These are phyloP conservation scores for Amphilophus citrinellus DNA, from an alignment of 2,113 vertebrate genomes.

Conservation along the genomic window DNA sequence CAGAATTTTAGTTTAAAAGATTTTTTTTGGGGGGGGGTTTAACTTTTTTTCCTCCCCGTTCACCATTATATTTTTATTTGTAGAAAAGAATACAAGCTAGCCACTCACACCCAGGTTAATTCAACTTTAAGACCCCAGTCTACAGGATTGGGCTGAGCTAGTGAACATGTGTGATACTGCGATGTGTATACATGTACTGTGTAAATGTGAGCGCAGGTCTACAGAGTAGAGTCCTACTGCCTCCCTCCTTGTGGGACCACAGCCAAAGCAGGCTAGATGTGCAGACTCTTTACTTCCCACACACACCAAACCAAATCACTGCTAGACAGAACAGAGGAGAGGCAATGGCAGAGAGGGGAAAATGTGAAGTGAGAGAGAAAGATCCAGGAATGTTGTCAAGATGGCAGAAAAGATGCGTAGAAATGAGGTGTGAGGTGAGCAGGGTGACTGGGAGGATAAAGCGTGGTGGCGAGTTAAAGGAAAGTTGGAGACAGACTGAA, in stretches of 20 bases:
- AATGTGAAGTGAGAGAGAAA: slow-evolving; percentile 2
- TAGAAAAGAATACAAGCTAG: not conserved
- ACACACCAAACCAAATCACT: slow-evolving; percentile 72
- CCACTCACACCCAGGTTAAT: not conserved
- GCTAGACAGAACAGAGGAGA: slow-evolving; percentile 41
- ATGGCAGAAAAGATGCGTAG: slow-evolving; percentile 23
- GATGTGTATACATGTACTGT: not conserved
- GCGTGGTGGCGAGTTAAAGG: slow-evolving; percentile 45
- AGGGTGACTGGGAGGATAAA: slow-evolving; percentile 13
- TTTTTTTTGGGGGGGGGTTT: too few species aligned
- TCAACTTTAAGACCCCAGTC: not conserved
- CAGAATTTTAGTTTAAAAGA: too few species aligned
- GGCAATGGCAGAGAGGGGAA: not conserved
- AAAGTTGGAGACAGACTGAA: slow-evolving; percentile 23
- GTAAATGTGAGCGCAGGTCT: not conserved
- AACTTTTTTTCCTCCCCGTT: too few species aligned
- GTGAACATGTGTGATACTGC: not conserved
- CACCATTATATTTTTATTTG: not conserved
- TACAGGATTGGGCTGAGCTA: not conserved
- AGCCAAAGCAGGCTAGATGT: slow-evolving; percentile 69
- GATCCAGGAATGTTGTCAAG: slow-evolving; percentile 57
- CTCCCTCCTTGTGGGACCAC: slow-evolving; percentile 40
- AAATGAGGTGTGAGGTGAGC: not conserved
- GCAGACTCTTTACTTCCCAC: slow-evolving; percentile 20
- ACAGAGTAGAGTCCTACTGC: not conserved